These are phyloP conservation scores for Malurus cyaneus DNA, from an alignment of 2,113 vertebrate genomes.

Conservation along the genomic window DNA sequence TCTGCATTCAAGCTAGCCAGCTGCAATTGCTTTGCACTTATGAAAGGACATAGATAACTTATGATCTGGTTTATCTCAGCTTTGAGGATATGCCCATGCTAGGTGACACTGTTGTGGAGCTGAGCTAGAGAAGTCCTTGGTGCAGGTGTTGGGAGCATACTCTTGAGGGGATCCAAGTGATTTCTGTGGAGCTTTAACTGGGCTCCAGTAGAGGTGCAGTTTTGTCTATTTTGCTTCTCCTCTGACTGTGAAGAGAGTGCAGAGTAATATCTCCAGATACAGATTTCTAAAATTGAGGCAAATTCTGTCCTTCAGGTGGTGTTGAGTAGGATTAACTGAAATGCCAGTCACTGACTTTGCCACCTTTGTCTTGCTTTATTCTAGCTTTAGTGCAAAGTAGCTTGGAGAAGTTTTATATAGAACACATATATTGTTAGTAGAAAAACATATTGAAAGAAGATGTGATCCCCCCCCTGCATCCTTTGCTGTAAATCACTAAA, in stretches of 20 bases:
- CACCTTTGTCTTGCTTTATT: not conserved
- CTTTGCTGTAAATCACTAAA: slow-evolving; percentile 55
- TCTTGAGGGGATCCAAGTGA: not conserved
- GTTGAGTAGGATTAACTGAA: not conserved
- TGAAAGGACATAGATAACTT: not conserved
- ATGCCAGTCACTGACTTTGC: not conserved
- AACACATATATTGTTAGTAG: not conserved
- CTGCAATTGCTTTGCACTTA: not conserved
- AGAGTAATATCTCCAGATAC: not conserved
- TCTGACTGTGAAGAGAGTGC: not conserved
- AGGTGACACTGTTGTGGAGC: not conserved
- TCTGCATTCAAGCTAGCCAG: not conserved
- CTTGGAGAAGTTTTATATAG: not conserved
- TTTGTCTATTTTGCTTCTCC: not conserved
- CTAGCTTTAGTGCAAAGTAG: not conserved
- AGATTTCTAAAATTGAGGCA: not conserved
- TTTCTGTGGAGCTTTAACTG: not conserved
- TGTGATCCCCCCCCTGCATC: not conserved
- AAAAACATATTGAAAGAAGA: slow-evolving; percentile 64
- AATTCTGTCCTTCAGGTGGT: not conserved
- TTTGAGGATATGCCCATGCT: not conserved
- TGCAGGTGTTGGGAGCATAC: not conserved
- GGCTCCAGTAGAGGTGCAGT: not conserved
- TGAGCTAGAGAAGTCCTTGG: not conserved
- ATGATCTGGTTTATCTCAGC: not conserved